Evolutionary conservation across 2,113 vertebrate species (phyloP).

Genomic region (Sphyrna mokarran): DNA sequence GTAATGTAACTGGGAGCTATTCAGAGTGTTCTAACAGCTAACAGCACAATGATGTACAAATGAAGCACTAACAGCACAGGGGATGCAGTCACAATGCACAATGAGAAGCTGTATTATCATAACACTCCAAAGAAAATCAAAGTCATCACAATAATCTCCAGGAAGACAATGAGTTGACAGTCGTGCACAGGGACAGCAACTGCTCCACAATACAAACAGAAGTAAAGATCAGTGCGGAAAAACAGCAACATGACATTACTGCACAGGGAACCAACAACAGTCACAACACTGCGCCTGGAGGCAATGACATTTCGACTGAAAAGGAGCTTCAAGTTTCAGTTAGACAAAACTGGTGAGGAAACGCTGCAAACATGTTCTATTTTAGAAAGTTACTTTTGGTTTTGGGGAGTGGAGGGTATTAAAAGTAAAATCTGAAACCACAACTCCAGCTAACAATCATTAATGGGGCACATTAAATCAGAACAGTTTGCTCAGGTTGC

Average conservation of each 20-base stretch:
- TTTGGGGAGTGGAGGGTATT: not conserved
- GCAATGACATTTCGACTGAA: not conserved
- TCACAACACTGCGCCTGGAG: not conserved
- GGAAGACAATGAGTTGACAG: constrained; percentile 5
- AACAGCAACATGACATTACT: not conserved
- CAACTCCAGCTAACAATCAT: not conserved
- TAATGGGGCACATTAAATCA: not conserved
- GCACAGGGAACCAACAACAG: not conserved
- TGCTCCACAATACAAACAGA: not conserved
- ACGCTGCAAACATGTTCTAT: not conserved
- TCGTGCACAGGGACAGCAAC: constrained; percentile 5
- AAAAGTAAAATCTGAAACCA: not conserved
- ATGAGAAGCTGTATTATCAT: constrained; percentile 30
- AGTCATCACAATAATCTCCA: constrained; percentile 15
- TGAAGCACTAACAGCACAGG: not conserved
- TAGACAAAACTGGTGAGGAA: not conserved
- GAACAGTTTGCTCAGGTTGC: constrained; percentile 14
- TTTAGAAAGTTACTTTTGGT: not conserved
- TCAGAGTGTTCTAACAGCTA: not conserved
- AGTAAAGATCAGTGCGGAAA: not conserved
- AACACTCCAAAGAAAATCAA: constrained; percentile 10
- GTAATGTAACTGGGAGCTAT: not conserved
- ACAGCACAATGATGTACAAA: not conserved
- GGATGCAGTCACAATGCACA: not conserved
- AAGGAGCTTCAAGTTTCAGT: not conserved